Base-by-base conservation (phyloP, 2,888 invertebrate genomes). In the Tanaodytes sp. region DNA sequence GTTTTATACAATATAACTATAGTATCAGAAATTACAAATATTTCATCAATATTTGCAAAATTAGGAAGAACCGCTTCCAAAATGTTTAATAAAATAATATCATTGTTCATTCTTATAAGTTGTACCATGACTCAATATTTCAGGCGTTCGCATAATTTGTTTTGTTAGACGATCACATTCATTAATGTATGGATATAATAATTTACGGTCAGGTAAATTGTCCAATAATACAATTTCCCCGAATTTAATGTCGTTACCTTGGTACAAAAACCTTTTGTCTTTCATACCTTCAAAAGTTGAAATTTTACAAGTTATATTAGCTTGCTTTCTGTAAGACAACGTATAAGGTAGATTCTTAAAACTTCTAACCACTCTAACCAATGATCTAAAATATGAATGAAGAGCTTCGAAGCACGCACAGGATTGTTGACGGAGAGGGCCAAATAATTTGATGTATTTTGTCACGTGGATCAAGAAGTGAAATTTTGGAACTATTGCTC, bases 11-110 rank as follows among this genome's bases (percentile, higher is more conserved):
- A 33, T 62, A 72, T 73, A 48, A 72, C 62, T 40, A 68, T 68
- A 12, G 68, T 51, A 59, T 72, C 72, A 14, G 62, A 23, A 14
- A 55, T 54, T 57, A 72, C 72, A 61, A 75, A 73, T 43, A 69
- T 66, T 9, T 69, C 59, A 4, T 40, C 20, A 30, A 69, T 20
- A 46, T 45, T 37, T n/a, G 61, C 66, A 18, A 66, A 72, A 15
- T 16, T 30, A 8, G 69, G 69, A 33, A 12, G n/a, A 20, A 8
- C 1, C 15, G 2, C 11, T n/a, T 37, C 20, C 5, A 14, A 2
- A 49, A 16, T 37, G 1, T 36, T 5, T 23, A 37, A 49, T 14
- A 37, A 14, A 37, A 49, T 49, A 6, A 36, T 23, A 23, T 1
- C 6, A 1, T 31, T 15, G n/a, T n/a, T n/a, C n/a, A n/a, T 16